Evolutionary conservation across 2,797 vertebrate genomes (phyloP), one percentile per base, ranked within the genome.

Genomic region (Fratercula arctica): DNA sequence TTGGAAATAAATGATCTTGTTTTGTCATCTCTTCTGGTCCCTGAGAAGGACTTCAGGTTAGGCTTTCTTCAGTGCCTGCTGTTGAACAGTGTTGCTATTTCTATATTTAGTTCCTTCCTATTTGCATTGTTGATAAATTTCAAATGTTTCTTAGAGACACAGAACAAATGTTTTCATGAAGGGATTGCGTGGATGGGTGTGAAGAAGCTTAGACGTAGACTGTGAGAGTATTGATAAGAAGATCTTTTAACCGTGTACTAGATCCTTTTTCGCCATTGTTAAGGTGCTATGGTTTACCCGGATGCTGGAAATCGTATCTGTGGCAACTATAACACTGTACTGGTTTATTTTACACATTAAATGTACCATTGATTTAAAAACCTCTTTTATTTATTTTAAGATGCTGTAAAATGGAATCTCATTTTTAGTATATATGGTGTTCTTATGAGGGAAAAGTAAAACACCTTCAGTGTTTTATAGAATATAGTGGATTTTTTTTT

Each of bases 161-260:
- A 28, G 39, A 78, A 64, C 51, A 83, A 41, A 48, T 67, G 21
- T 33, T 73, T 68, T 43, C 1, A 2, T 37, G 50, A 59, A 74
- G 11, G 14, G 14, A 4, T 28, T 73, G 25, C 15, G 5, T 45
- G 50, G 29, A 35, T 54, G 45, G 64, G 12, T 2, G 2, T 28
- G 20, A 61, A 68, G 53, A 15, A 56, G 20, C 16, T 73, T 37
- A 54, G 26, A 16, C 26, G 5, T 18, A 60, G 37, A 16, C 35
- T 16, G 24, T 6, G 11, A 7, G 16, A 20, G 6, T n/a, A n/a
- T 37, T 3, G 4, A 1, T 43, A 9, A 29, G 7, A 59, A 16
- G 33, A 13, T 11, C 3, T 69, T 73, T 63, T 64, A 51, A 35
- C 45, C n/a, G 4, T 9, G 1, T 9, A 0, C 16, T 25, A 12